Conservation (phyloP, 2,888 invertebrate species). For the Cataglyphis livida region DNA sequence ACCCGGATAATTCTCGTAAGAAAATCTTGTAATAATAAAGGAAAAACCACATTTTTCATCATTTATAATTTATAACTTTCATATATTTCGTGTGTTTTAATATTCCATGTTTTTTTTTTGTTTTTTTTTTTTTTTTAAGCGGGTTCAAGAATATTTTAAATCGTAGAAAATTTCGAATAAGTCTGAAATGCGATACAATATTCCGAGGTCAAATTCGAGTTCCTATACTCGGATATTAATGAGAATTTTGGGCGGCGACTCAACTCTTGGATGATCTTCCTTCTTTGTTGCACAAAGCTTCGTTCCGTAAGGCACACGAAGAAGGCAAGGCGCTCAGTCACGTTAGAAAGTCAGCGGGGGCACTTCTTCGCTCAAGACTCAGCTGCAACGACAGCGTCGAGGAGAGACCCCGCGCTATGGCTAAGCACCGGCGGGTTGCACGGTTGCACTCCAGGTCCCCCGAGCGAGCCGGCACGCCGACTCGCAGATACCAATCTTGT, state of each 20-base stretch:
- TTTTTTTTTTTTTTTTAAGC: too few species aligned
- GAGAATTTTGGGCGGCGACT: slow-evolving; percentile 33
- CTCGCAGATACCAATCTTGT: slow-evolving; percentile 84
- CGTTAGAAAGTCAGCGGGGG: slow-evolving; percentile 83
- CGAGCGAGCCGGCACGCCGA: slow-evolving; percentile 53
- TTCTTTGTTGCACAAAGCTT: slow-evolving; percentile 29
- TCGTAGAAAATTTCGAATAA: too few species aligned
- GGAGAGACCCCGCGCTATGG: slow-evolving; percentile 14
- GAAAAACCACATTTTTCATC: neutral
- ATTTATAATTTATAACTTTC: too few species aligned
- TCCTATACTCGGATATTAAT: neutral
- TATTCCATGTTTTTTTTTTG: too few species aligned
- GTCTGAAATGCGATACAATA: neutral
- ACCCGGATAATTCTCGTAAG: neutral
- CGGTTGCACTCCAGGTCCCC: slow-evolving; percentile 17
- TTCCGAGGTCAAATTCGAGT: neutral
- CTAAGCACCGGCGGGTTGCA: slow-evolving; percentile 45
- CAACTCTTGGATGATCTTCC: slow-evolving; percentile 21
- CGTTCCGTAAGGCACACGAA: slow-evolving; percentile 78
- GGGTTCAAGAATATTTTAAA: too few species aligned
- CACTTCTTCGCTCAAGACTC: slow-evolving; percentile 42
- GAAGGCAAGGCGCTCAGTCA: slow-evolving; percentile 83
- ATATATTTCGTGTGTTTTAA: too few species aligned
- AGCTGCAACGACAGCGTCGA: slow-evolving; percentile 30
- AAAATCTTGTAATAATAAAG: neutral